Conservation (phyloP, 2,113 vertebrate species). For the Eretmodus cyanostictus region DNA sequence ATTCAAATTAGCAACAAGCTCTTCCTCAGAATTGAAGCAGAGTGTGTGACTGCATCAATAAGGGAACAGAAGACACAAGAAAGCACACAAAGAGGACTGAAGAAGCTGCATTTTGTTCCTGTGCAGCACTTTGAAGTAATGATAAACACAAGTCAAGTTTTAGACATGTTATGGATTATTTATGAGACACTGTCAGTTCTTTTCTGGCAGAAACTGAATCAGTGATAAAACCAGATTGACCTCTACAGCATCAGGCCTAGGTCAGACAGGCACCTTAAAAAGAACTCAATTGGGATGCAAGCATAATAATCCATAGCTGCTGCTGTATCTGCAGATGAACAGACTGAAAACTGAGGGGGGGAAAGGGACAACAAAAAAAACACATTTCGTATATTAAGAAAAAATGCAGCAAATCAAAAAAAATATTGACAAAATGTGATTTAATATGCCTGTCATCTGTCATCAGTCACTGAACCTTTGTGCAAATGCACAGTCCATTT, state of each 20-base stretch:
- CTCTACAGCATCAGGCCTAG: background rate
- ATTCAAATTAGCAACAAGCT: background rate
- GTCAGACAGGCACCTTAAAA: accelerated
- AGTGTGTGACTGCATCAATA: background rate
- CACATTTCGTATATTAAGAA: accelerated
- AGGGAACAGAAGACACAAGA: background rate
- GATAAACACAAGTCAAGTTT: background rate
- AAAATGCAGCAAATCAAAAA: background rate
- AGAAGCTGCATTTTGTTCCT: background rate
- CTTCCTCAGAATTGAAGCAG: background rate
- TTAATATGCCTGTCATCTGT: too few relatives aligned
- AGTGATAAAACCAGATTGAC: background rate
- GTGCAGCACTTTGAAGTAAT: accelerated
- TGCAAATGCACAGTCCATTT: too few relatives aligned
- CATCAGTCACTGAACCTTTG: too few relatives aligned
- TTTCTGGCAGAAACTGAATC: background rate
- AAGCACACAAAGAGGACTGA: background rate
- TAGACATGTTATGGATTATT: background rate
- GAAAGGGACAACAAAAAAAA: accelerated
- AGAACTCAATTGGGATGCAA: background rate
- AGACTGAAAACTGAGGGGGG: background rate
- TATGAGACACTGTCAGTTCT: accelerated
- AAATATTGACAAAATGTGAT: background rate
- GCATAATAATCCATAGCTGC: background rate
- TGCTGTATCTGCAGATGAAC: background rate